phyloP scores from a whole-genome alignment of 1,140 invertebrate genomes.

The Cydia splendana region DNA sequence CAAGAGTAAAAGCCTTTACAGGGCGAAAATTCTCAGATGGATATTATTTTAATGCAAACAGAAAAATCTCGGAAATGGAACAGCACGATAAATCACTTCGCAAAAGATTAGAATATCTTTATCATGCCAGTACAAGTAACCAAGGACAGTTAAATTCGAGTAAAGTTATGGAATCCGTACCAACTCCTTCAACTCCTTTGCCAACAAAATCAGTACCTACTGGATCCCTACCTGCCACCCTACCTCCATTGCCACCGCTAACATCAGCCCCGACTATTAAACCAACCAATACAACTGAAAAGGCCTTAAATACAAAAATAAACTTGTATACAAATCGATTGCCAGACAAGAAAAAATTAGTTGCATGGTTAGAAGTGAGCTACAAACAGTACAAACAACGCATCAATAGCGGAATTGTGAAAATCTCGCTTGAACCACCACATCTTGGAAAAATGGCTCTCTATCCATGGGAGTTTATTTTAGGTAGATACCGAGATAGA shows the following conservation, averaged over 20 bases:
- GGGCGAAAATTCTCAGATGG: slow-evolving; percentile 56
- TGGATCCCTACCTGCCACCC: background rate
- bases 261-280: background rate
- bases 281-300: background rate
- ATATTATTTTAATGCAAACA: slow-evolving; percentile 57
- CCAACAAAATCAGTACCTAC: background rate
- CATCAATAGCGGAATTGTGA: slow-evolving; percentile 45
- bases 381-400: slow-evolving; percentile 64
- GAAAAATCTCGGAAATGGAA: slow-evolving; percentile 65
- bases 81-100: slow-evolving; percentile 58
- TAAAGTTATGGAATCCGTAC: background rate
- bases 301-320: background rate
- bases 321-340: slow-evolving; percentile 38
- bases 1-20: slow-evolving; percentile 49
- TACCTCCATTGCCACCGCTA: background rate
- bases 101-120: slow-evolving; percentile 48
- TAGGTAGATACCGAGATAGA: slow-evolving; percentile 60
- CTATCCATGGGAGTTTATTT: slow-evolving; percentile 68
- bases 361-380: slow-evolving; percentile 62
- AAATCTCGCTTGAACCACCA: slow-evolving; percentile 58
- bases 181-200: background rate
- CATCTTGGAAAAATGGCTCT: slow-evolving; percentile 56
- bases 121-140: background rate
- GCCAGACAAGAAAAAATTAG: slow-evolving; percentile 51
- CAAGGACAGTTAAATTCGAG: background rate